A percentile compares a stretch with the other conserved stretches of the same genome.
Conservation (phyloP, 1,140 invertebrate genomes). For the Drosophila aff. region DNA sequence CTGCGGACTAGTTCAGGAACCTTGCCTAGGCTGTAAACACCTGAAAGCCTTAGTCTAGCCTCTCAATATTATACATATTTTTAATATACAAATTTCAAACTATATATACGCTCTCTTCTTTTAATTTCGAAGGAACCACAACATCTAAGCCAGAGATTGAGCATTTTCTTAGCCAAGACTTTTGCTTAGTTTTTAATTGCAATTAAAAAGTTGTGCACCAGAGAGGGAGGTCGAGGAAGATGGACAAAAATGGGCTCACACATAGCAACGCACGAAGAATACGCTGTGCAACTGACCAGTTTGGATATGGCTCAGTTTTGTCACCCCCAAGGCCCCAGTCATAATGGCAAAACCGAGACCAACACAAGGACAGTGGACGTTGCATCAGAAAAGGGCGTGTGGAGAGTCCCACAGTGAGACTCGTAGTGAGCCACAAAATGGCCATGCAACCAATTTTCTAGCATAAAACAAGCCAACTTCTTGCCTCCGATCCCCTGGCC, state of each 20-base stretch:
- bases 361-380: slow-evolving; percentile 1
- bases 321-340: slow-evolving; percentile 63
- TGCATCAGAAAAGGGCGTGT: slow-evolving; percentile 33
- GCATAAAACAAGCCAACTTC: slow-evolving; percentile 60
- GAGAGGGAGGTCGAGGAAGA: slow-evolving; percentile 6
- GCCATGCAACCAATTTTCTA: slow-evolving; percentile 72
- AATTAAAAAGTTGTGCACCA: slow-evolving; percentile 76
- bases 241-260: slow-evolving; percentile 6
- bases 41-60: not conserved
- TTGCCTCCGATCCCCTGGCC: not conserved
- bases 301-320: slow-evolving; percentile 48
- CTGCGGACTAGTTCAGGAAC: not conserved
- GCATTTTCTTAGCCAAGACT: slow-evolving; percentile 58
- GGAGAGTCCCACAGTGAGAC: slow-evolving; percentile 39
- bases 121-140: slow-evolving; percentile 38
- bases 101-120: slow-evolving; percentile 9
- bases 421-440: slow-evolving; percentile 65
- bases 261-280: slow-evolving; percentile 17
- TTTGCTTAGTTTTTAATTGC: slow-evolving; percentile 79
- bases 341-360: slow-evolving; percentile 65
- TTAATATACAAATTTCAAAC: slow-evolving; percentile 6
- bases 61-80: slow-evolving; percentile 6
- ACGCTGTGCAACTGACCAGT: slow-evolving; percentile 15
- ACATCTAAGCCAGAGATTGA: slow-evolving; percentile 26
- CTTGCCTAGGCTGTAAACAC: too few relatives aligned